phyloP scores from a whole-genome alignment of 2,888 invertebrate genomes.

The Spilosoma lubricipeda region DNA sequence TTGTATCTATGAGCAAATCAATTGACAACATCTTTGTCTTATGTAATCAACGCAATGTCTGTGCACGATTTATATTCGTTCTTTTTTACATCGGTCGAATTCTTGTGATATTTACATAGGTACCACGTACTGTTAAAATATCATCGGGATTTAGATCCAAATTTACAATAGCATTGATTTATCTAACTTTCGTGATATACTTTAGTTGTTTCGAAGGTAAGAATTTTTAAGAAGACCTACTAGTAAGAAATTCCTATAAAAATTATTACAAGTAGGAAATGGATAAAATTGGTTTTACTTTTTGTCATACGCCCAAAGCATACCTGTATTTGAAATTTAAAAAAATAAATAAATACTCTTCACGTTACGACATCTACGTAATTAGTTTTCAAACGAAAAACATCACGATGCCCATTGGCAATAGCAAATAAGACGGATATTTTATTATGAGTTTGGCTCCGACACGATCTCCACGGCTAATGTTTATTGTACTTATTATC shows the following conservation, averaged over 20 bases:
- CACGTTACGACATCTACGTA: slow-evolving; percentile 35
- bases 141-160: not conserved
- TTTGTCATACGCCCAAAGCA: not conserved
- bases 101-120: not conserved
- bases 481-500: slow-evolving; percentile 80
- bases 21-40: slow-evolving; percentile 28
- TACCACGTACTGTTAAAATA: not conserved
- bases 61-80: not conserved
- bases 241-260: not conserved
- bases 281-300: not conserved
- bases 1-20: slow-evolving; percentile 33
- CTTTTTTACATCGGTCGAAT: not conserved
- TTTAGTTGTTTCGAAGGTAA: not conserved
- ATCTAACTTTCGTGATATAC: not conserved
- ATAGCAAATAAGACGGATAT: slow-evolving; percentile 79
- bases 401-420: slow-evolving; percentile 73
- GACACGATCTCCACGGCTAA: slow-evolving; percentile 74
- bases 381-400: slow-evolving; percentile 61
- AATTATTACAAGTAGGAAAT: not conserved
- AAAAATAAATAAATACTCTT: slow-evolving; percentile 12
- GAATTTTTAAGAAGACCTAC: not conserved
- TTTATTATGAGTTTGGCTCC: slow-evolving; percentile 76
- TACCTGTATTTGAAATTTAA: slow-evolving; percentile 11
- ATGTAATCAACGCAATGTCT: slow-evolving; percentile 26
- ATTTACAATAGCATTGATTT: not conserved